Evolutionary conservation across 2,113 vertebrate species (phyloP), one percentile per base, ranked within the genome.

Genomic region (Sinocyclocheilus grahami): DNA sequence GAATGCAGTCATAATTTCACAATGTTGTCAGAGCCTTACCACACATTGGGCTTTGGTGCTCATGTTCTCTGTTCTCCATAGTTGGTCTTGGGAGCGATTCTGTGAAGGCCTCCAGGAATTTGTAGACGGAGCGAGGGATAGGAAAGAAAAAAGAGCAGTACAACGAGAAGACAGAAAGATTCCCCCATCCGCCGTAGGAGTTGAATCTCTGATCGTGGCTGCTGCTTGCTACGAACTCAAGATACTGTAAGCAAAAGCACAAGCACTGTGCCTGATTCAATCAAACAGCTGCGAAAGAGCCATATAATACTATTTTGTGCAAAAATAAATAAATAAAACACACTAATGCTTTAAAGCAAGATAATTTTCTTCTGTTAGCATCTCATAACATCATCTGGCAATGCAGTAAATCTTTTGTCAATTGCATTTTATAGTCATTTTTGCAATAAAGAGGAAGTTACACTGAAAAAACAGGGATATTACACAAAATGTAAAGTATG

Each of bases 131-230:
- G 77, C 30, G 27, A 69, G 9, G 65, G 24, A 72, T 14, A 79
- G 84, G 76, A 86, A 65, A 72, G 63, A 72, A 51, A 86, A 51
- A 58, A 71, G 89, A 80, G n/a, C 37, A 58, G 22, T 30, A 1
- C 24, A 22, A 27, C 14, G 24, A 18, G 18, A 81, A 55, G 76
- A 81, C 0, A 8, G 20, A 58, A 84, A 87, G 39, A 86, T 89
- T 46, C 72, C 65, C 6, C 27, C 72, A 53, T 65, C 83, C 24
- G 87, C 84, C 13, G 22, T 89, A 30, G 90, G 89, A 46, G 71
- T 81, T 14, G 90, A 90, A 86, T 88, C 87, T 39, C 82, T 89
- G 33, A 86, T 90, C 13, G 80, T 91, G 30, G 89, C 87, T 20
- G 88, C 80, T 5, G 84, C 88, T 3, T 78, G 78, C 33, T 91